Percentiles rank a stretch among this genome's conserved stretches.
phyloP scores from a whole-genome alignment of 2,888 invertebrate genomes.

The Rhogogaster chlorosoma region DNA sequence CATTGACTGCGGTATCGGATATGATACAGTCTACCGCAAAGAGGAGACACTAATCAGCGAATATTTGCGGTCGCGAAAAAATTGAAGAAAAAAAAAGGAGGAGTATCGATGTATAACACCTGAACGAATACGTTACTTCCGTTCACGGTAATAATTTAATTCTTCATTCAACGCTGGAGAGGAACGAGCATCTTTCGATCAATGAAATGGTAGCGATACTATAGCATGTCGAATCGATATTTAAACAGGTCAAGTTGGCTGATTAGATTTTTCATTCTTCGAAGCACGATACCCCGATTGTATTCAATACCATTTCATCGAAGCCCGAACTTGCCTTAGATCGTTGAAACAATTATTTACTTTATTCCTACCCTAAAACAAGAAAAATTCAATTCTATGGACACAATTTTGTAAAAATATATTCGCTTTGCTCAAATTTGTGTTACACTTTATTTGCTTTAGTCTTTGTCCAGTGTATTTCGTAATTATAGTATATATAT shows the following conservation, averaged over 20 bases:
- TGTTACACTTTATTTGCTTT: background rate
- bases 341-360: background rate
- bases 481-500: background rate
- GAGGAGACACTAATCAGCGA: background rate
- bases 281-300: background rate
- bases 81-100: background rate
- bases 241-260: constrained; percentile 30
- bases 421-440: background rate
- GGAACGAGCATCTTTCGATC: background rate
- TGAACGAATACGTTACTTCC: background rate
- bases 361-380: background rate
- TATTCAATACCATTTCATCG: background rate
- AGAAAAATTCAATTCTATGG: background rate
- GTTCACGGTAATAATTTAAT: background rate
- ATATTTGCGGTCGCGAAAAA: no score
- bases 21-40: background rate
- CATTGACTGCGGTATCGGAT: background rate
- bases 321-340: background rate
- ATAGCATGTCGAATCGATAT: constrained; percentile 3
- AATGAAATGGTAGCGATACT: background rate
- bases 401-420: background rate
- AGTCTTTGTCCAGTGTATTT: background rate
- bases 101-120: background rate
- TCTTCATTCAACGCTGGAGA: background rate
- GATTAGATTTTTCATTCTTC: background rate